Base-by-base conservation (phyloP, 2,113 vertebrate genomes). In the Neogobius melanostomus region DNA sequence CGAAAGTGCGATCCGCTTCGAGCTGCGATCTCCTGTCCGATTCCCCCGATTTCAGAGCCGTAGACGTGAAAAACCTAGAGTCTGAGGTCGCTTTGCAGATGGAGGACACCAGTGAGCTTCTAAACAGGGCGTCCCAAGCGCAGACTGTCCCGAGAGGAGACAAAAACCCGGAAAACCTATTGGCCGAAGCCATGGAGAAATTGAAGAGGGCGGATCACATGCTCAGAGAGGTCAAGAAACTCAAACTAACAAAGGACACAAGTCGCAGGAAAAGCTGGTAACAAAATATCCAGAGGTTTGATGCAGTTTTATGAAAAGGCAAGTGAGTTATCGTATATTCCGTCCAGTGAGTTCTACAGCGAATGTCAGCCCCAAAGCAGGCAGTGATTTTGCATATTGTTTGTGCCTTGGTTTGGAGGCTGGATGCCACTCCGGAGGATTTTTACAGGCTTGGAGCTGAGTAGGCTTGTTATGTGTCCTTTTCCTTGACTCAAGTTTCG, bases 141-240 rank as follows among this genome's bases (percentile, higher is more conserved):
- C 82, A 87, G 61, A 64, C 45, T 45, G 75, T 79, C 0, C 71
- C 50, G 8, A 52, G 17, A 2, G 61, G 64, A 4, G 68, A 72
- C 11, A 48, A 8, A 3, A 46, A 10, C 0, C 89, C 95, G 0
- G 92, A 94, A 80, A 80, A 86, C 0, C 88, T 99, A 81, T 94
- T 99, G 68, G 89, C 88, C 45, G 88, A 94, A 82, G 95, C 96
- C 9, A 92, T 97, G 77, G 95, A 95, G 76, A 96, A 97, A 81
- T 92, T 98, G 72, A 91, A 84, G 75, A 95, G 92, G 89, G 96
- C 96, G 4, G 93, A 96, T 0, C 87, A 94, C 51, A 95, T 95
- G 86, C 90, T 99, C 82, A 93, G 90, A 82, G 95, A 97, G 87
- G 93, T 95, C 59, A 94, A 91, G 77, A 91, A 82, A 82, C 88